These are phyloP conservation scores for Tenthredo mesomela DNA, from an alignment of 2,888 invertebrate species.

Conservation along the genomic window DNA sequence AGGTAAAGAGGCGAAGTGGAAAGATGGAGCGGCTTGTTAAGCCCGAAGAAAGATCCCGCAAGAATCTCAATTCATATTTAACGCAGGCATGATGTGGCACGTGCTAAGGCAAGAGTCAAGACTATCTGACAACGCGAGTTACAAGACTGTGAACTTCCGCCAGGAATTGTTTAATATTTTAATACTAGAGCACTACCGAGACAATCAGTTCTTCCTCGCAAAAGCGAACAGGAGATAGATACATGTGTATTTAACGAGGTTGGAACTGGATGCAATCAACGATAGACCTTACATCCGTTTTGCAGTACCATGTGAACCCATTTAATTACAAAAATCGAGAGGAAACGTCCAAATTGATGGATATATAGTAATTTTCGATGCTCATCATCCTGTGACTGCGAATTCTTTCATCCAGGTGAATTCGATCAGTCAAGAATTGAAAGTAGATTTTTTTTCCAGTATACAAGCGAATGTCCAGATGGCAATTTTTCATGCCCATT, in stretches of 20 bases:
- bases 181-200: not conserved
- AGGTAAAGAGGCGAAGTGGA: not conserved
- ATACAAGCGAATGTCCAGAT: too few species aligned
- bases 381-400: not conserved
- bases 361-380: too few species aligned
- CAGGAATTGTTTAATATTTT: conserved; percentile 12
- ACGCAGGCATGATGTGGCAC: conserved; percentile 23
- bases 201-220: not conserved
- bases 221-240: not conserved
- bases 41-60: conserved; percentile 18
- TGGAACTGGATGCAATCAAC: too few species aligned
- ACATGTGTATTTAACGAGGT: not conserved
- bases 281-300: too few species aligned
- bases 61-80: conserved; percentile 37
- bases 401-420: too few species aligned
- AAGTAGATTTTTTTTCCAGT: too few species aligned
- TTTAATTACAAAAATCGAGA: too few species aligned
- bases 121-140: conserved; percentile 4
- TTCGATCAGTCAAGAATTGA: too few species aligned
- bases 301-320: too few species aligned
- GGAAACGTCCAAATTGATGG: too few species aligned
- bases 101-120: not conserved
- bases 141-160: conserved; percentile 9
- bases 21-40: conserved; percentile 13
- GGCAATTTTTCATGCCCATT: not conserved